These are phyloP conservation scores for Coturnix japonica DNA, from an alignment of 2,113 vertebrate species.

Conservation along the genomic window DNA sequence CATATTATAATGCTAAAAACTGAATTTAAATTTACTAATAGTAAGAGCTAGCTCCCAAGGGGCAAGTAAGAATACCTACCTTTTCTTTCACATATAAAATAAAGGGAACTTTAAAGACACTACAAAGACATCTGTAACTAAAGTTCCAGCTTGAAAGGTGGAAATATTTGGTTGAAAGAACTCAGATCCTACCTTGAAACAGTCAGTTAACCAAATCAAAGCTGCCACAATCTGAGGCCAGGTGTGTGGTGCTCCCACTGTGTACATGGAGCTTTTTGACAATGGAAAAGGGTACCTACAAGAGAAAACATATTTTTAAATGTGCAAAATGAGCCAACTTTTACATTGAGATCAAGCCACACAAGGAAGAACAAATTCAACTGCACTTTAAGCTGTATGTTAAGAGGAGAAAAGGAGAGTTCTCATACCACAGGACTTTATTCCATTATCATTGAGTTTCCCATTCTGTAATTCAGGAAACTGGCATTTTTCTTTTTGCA, in stretches of 20 bases:
- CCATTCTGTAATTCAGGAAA: not conserved
- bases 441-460: not conserved
- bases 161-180: not conserved
- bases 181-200: constrained; percentile 84
- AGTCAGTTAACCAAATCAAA: constrained; percentile 93
- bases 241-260: constrained; percentile 94
- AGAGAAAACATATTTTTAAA: not conserved
- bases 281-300: constrained; percentile 92
- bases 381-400: not conserved
- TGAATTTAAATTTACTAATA: not conserved
- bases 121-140: not conserved
- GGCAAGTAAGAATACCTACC: not conserved
- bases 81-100: not conserved
- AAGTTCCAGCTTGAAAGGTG: not conserved
- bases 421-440: not conserved
- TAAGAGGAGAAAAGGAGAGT: not conserved
- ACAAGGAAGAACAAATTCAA: not conserved
- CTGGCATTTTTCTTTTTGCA: not conserved
- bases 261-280: constrained; percentile 96
- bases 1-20: not conserved
- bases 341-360: not conserved
- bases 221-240: constrained; percentile 95
- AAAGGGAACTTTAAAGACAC: not conserved
- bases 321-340: not conserved
- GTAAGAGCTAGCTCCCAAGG: not conserved